Evolutionary conservation across 2,797 vertebrate species (phyloP).

Genomic region (Molossus alvarezi): DNA sequence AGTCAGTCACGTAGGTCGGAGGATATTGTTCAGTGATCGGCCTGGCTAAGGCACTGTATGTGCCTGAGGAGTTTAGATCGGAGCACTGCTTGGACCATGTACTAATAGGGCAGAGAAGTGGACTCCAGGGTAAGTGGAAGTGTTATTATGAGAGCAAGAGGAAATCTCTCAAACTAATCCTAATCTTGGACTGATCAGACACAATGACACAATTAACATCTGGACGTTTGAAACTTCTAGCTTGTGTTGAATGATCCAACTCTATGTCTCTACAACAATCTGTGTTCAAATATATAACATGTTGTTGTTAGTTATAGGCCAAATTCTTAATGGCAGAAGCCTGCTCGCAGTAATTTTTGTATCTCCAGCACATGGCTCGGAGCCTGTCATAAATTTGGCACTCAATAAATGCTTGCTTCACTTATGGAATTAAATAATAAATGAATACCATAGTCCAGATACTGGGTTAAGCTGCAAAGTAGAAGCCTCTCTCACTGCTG

Average conservation of each 20-base stretch:
- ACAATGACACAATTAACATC: not conserved
- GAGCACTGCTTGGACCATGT: not conserved
- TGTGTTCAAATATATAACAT: not conserved
- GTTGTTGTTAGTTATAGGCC: not conserved
- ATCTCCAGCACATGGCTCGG: not conserved
- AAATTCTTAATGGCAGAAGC: not conserved
- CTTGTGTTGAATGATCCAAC: not conserved
- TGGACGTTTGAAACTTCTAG: not conserved
- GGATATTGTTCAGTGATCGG: not conserved
- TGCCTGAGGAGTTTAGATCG: not conserved
- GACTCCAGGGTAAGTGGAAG: not conserved
- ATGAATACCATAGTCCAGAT: slow-evolving; percentile 33
- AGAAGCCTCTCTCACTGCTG: slow-evolving; percentile 37
- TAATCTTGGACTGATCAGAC: not conserved
- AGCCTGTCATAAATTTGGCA: not conserved
- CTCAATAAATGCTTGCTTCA: slow-evolving; percentile 14
- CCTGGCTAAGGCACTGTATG: not conserved
- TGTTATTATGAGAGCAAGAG: not conserved
- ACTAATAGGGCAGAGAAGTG: not conserved
- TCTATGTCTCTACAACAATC: not conserved
- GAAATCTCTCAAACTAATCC: not conserved
- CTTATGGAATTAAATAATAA: slow-evolving; percentile 14
- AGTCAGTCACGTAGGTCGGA: not conserved
- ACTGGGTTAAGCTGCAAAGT: not conserved
- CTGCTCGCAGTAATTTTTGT: not conserved